Base-by-base conservation (phyloP, 2,888 invertebrate species). In the Cistogaster globosa region DNA sequence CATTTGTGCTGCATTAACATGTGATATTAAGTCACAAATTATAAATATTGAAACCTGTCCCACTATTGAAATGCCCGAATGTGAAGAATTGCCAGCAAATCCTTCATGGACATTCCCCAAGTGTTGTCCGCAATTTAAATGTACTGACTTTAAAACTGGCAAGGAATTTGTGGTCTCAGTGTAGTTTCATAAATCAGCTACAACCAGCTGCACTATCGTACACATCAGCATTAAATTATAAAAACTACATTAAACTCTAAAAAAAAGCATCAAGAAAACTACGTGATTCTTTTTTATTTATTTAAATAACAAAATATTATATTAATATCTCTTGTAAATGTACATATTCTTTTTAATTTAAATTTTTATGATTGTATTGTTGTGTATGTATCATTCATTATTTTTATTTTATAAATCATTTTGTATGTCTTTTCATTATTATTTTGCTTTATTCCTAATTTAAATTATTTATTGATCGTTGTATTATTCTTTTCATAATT, bases 1-100 rank as follows among this genome's bases (percentile, higher is more conserved):
- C 87, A 91, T 92, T 84, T 92, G 92, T 84, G 92, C 92, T 65
- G 89, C 90, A 42, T 90, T 92, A 91, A 91, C 90, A 83, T 92
- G 92, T 88, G 90, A 92, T 88, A 89, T 91, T 86, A 86, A 89
- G 63, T 87, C 89, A 62, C 89, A 89, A 75, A 89, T 89, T 75
- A 92, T 92, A 80, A 90, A 91, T 86, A 92, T 92, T 88, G 92
- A 92, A 89, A 92, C 92, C 79, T 92, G 92, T 87, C 92, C 92
- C 82, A 90, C 88, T 69, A 88, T 92, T 79, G 92, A 92, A 80
- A 90, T 91, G 90, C 92, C 92, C 63, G 92, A 89, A 83, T 92
- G 92, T 88, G 91, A 92, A 88, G 91, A 92, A 88, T 86, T 92
- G 78, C 90, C 92, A 86, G 88, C 89, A 57, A 91, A 92, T 88